These are phyloP conservation scores for Harpegnathos saltator DNA, from an alignment of 1,140 invertebrate genomes.

Conservation along the genomic window DNA sequence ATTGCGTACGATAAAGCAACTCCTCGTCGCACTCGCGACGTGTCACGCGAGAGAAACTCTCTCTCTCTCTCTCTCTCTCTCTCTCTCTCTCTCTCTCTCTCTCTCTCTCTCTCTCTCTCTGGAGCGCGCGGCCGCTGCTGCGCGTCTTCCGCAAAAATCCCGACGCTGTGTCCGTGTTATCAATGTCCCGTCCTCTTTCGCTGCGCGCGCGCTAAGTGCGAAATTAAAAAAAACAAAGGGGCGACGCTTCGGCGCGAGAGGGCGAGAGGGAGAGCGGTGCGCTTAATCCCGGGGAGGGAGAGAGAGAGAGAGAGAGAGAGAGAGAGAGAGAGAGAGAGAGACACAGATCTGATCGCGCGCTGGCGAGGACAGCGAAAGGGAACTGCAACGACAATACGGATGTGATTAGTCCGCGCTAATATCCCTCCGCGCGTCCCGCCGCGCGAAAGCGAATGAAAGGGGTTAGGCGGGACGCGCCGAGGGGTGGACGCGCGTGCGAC, in stretches of 20 bases:
- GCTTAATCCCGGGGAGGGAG: conserved; percentile 10
- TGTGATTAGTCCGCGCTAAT: conserved; percentile 66
- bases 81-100: too few relatives aligned
- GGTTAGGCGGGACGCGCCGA: conserved; percentile 29
- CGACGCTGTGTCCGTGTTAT: too few relatives aligned
- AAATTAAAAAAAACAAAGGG: too few relatives aligned
- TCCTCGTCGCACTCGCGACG: neutral
- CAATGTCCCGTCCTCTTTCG: too few relatives aligned
- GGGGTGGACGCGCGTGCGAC: neutral
- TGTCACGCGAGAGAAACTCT: neutral
- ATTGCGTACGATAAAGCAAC: conserved; percentile 42
- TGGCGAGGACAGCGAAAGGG: conserved; percentile 37
- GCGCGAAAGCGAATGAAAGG: conserved; percentile 33
- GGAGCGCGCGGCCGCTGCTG: too few relatives aligned
- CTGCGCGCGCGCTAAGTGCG: too few relatives aligned
- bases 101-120: too few relatives aligned
- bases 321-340: too few relatives aligned
- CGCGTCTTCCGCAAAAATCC: too few relatives aligned
- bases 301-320: too few relatives aligned
- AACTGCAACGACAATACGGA: conserved; percentile 59
- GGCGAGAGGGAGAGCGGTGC: too few relatives aligned
- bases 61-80: too few relatives aligned
- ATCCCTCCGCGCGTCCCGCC: conserved; percentile 59
- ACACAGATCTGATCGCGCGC: conserved; percentile 65
- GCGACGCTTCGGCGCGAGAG: neutral